Evolutionary conservation across 2,113 vertebrate genomes (phyloP).

Genomic region (Muscicapa adusta): DNA sequence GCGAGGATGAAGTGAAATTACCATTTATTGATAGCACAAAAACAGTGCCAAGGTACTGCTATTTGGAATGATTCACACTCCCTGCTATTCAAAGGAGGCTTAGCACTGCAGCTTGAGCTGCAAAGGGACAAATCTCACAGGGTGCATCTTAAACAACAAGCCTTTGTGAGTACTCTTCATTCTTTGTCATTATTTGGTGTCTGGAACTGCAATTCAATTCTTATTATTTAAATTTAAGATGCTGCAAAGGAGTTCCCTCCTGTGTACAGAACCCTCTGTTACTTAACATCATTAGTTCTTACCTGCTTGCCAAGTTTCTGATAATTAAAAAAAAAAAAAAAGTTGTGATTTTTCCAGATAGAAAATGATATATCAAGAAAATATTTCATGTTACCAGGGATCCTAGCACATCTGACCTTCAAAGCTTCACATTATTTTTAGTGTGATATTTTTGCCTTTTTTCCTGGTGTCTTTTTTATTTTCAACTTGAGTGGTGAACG

Average conservation of each 20-base stretch:
- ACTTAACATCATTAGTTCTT: background rate
- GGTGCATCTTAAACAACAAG: background rate
- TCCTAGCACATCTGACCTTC: slow-evolving; percentile 3
- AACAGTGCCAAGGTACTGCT: background rate
- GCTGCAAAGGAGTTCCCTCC: background rate
- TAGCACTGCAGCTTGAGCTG: background rate
- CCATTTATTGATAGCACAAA: background rate
- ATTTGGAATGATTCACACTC: background rate
- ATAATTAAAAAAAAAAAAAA: background rate
- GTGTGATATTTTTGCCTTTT: background rate
- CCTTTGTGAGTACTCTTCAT: background rate
- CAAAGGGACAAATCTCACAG: background rate
- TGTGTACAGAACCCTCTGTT: background rate
- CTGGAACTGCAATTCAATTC: background rate
- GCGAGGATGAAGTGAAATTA: background rate
- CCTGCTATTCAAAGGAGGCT: background rate
- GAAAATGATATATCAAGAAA: background rate
- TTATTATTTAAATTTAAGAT: background rate
- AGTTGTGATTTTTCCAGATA: background rate
- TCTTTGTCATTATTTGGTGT: background rate
- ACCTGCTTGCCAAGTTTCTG: background rate
- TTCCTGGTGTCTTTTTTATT: background rate
- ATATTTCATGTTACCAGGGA: slow-evolving; percentile 16
- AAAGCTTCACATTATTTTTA: background rate
- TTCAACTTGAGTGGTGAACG: background rate